Conservation (phyloP, 2,888 invertebrate species). For the Philereme vetulata region DNA sequence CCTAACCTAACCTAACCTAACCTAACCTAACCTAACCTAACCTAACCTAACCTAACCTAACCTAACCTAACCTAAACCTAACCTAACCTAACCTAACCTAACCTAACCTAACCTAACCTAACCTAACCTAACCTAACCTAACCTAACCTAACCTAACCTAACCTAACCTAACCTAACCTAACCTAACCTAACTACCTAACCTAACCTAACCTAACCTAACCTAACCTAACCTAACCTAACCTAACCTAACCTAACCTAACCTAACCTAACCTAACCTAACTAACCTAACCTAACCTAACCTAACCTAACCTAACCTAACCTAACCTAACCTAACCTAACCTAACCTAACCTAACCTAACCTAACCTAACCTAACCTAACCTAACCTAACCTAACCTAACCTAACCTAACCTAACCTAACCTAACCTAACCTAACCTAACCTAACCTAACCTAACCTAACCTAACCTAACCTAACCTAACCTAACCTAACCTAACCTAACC, state of each 20-base stretch:
- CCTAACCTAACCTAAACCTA: no score
- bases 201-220: no score
- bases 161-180: no score
- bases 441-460: no score
- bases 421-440: slow-evolving; percentile 18
- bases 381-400: slow-evolving; percentile 30
- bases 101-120: slow-evolving; percentile 31
- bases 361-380: no score
- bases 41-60: slow-evolving; percentile 34
- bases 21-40: slow-evolving; percentile 33
- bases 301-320: slow-evolving; percentile 16
- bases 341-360: slow-evolving; percentile 25
- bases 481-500: no score
- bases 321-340: slow-evolving; percentile 25
- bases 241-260: no score
- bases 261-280: no score
- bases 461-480: no score
- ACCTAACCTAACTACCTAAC: no score
- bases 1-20: slow-evolving; percentile 25
- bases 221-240: no score
- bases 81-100: slow-evolving; percentile 32
- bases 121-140: slow-evolving; percentile 31
- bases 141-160: slow-evolving; percentile 29
- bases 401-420: slow-evolving; percentile 23
- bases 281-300: slow-evolving; percentile 11